Evolutionary conservation across 2,113 vertebrate species (phyloP), one percentile per base, ranked within the genome.

Genomic region (Tetraodon nigroviridis): DNA sequence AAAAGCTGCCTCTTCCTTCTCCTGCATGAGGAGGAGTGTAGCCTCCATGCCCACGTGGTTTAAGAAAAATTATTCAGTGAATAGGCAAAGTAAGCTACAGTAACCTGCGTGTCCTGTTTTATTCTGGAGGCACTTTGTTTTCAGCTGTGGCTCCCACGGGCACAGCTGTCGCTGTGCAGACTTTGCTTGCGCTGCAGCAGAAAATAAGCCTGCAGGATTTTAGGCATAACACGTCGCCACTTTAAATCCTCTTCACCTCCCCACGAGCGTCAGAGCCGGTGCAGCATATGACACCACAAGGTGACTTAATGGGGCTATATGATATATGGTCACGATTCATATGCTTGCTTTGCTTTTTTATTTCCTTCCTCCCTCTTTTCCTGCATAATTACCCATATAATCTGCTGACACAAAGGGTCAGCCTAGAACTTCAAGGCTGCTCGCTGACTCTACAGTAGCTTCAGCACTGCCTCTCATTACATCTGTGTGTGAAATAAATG

Each of bases 241-340:
- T 65, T 69, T 55, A 79, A 78, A 79, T 76, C 65, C 21, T 55
- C 66, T 27, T 22, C 61, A 50, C 64, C 65, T 61, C 51, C 55
- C 61, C 17, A 49, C 21, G 41, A 72, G 71, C n/a, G 55, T 73
- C 62, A 71, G 59, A 46, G 50, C 29, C 40, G 7, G 16, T 73
- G 61, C 64, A 51, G 69, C 52, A 50, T 69, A 69, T 21, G 4
- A 51, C 57, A 47, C 64, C 21, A 55, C 58, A 60, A 60, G 64
- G 51, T 81, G 71, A 86, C 78, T 82, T 84, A 87, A 88, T 84
- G 79, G 70, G 72, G 84, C 67, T 86, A 71, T 68, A 52, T 74
- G 62, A 75, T 74, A 53, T 64, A 78, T 68, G 62, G 73, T 79
- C 76, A 69, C 47, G 52, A 76, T 62, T 63, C 18, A 57, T 40